These are phyloP conservation scores for Pogona vitticeps DNA, from an alignment of 2,113 vertebrate genomes.

Conservation along the genomic window DNA sequence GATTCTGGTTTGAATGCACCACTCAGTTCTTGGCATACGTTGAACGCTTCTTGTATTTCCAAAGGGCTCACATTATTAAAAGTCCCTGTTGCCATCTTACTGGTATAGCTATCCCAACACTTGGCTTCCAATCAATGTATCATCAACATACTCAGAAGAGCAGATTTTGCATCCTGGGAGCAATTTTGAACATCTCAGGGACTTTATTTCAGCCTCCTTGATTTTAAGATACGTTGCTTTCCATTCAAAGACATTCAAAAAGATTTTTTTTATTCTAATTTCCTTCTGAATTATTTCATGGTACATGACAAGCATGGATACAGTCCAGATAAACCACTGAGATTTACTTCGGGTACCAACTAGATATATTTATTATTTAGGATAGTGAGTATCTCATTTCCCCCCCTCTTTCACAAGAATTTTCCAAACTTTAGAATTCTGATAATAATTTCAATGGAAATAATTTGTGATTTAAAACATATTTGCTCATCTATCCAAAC, in stretches of 20 bases:
- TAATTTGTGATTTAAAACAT: no score
- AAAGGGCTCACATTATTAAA: neutral
- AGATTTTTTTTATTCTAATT: neutral
- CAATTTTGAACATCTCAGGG: neutral
- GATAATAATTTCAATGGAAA: no score
- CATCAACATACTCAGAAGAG: constrained; percentile 10
- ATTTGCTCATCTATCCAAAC: no score
- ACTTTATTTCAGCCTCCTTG: neutral
- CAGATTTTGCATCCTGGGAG: constrained; percentile 9
- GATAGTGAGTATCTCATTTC: no score
- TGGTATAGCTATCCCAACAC: neutral
- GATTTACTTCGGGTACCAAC: neutral
- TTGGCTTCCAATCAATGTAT: neutral
- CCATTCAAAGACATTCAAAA: neutral
- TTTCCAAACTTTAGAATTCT: no score
- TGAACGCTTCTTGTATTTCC: constrained; percentile 40
- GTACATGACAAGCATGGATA: neutral
- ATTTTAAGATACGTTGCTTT: neutral
- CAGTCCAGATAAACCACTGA: neutral
- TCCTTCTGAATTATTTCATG: neutral
- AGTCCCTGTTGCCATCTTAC: neutral
- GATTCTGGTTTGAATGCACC: constrained; percentile 8
- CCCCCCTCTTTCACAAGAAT: no score
- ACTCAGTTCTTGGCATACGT: neutral
- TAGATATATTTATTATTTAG: neutral